Evolutionary conservation across 37 sponge, comb jelly and placozoan species (phyloP).

Genomic region (Aplysina aerophoba): DNA sequence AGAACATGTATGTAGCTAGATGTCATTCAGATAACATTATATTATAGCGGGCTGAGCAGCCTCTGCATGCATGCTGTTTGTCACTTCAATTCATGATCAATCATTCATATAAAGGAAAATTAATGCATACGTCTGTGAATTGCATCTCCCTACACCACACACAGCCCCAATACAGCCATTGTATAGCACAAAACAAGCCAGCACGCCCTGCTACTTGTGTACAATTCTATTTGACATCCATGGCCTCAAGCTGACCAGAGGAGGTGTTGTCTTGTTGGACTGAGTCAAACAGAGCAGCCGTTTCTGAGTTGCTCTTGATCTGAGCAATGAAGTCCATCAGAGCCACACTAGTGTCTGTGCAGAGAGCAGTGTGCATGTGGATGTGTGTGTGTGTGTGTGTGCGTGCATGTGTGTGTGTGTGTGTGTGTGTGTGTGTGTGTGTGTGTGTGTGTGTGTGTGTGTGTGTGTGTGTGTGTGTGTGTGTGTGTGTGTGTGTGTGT

Average conservation of each 20-base stretch:
- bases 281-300: conserved; percentile 78
- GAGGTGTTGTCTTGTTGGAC: conserved; percentile 55
- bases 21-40: no score
- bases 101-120: no score
- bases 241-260: conserved; percentile 12
- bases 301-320: conserved; percentile 78
- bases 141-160: no score
- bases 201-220: no score
- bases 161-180: no score
- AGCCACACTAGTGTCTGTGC: conserved; percentile 80
- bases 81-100: no score
- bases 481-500: not conserved
- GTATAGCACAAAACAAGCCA: no score
- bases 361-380: not conserved
- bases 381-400: not conserved
- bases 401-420: conserved; percentile 40
- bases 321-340: conserved; percentile 86
- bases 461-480: conserved; percentile 15
- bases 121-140: no score
- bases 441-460: conserved; percentile 28
- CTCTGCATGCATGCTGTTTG: no score
- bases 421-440: conserved; percentile 58
- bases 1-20: no score
- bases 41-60: no score
- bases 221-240: conserved; percentile 30